Base-by-base conservation (phyloP, 2,113 vertebrate genomes). In the Anseranas semipalmata region DNA sequence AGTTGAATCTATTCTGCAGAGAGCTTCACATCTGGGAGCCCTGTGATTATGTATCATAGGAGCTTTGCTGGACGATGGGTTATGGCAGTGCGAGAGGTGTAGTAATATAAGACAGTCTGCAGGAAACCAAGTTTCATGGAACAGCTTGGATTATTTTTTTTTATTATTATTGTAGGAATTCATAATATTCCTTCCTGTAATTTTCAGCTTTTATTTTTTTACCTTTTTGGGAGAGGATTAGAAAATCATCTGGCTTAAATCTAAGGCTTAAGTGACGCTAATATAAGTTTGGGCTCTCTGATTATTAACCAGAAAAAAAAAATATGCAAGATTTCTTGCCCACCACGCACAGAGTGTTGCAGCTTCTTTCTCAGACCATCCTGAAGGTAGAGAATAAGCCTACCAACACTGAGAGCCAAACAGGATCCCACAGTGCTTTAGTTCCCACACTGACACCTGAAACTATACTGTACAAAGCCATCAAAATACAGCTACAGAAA, bases 1-100 rank as follows among this genome's bases (percentile, higher is more conserved):
- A 93, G 45, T 15, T 59, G 41, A 63, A 68, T 62, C 9, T 75
- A 9, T 55, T 68, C 10, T 50, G 62, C 56, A 59, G 45, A 75
- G 62, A 85, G 9, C 32, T 82, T 33, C 56, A 21, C 21, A 8
- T 52, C 32, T 50, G 48, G 74, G 67, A 22, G n/a, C 12, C 45
- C 53, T 28, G 3, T 55, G 46, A 18, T 5, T 3, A 4, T 39
- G 3, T 27, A 4, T 15, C 2, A 0, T 6, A 41, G 59, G 48
- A 93, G 22, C 9, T 65, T 73, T 86, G 32, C 48, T 72, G 62
- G 33, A n/a, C 7, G 62, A 17, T 0, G 1, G 45, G 60, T 35
- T 75, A 33, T 1, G 6, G 75, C 72, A 72, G 35, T n/a, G 39
- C 14, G 70, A 60, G 32, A 75, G 5, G 4, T 18, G 12, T 25